Evolutionary conservation across 1,140 invertebrate species (phyloP).

Genomic region (Colletes gigas): DNA sequence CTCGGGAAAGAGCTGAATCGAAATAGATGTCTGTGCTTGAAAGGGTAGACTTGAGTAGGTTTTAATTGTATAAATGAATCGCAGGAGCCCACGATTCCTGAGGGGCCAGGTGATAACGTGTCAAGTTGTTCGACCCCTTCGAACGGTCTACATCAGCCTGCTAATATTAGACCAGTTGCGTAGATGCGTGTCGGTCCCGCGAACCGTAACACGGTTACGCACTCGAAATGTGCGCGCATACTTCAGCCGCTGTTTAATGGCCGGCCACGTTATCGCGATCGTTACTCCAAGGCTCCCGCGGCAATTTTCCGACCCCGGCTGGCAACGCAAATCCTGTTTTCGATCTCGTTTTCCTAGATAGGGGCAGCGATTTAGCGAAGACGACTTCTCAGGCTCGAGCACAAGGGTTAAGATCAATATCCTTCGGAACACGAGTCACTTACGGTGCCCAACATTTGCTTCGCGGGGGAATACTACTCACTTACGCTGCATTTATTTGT

Average conservation of each 20-base stretch:
- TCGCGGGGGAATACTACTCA: background rate
- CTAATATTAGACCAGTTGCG: slow-evolving; percentile 70
- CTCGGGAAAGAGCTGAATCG: no score
- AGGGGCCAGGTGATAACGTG: slow-evolving; percentile 72
- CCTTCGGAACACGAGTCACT: background rate
- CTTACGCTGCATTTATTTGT: background rate
- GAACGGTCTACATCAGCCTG: slow-evolving; percentile 58
- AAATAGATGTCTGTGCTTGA: no score
- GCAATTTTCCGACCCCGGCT: slow-evolving; percentile 42
- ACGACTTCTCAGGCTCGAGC: background rate
- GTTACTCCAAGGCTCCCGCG: slow-evolving; percentile 48
- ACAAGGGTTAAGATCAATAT: background rate
- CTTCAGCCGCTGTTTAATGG: slow-evolving; percentile 59
- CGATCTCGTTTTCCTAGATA: slow-evolving; percentile 45
- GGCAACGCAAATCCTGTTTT: slow-evolving; percentile 27
- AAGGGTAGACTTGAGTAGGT: background rate
- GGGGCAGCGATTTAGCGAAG: slow-evolving; percentile 14
- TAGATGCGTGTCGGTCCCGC: slow-evolving; percentile 73
- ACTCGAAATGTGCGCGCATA: slow-evolving; percentile 65
- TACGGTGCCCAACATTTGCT: background rate
- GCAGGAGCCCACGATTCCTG: slow-evolving; percentile 32
- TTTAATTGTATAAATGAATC: background rate
- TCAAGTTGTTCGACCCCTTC: slow-evolving; percentile 54
- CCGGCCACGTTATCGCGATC: slow-evolving; percentile 50
- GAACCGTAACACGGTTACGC: slow-evolving; percentile 72